Conservation (phyloP, 1,140 invertebrate genomes). For the Eumaeus atala region DNA sequence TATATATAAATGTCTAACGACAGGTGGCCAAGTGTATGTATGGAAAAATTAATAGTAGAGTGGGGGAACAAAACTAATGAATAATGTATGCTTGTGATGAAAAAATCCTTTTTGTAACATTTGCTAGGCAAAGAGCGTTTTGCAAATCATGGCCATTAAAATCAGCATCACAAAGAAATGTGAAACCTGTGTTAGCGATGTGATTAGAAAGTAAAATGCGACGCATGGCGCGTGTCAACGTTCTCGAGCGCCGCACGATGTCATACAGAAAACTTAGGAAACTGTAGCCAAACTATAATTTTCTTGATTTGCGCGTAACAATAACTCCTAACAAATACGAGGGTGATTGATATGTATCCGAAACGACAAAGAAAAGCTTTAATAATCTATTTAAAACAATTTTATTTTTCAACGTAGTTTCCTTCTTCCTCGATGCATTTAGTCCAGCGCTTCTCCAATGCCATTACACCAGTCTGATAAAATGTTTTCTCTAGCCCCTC, state of each 20-base stretch:
- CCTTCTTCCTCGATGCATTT: no score
- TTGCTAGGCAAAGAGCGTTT: background rate
- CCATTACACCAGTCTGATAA: no score
- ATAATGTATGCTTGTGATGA: background rate
- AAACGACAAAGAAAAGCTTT: no score
- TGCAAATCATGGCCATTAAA: background rate
- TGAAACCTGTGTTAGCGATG: background rate
- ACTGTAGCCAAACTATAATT: background rate
- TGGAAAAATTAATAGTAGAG: background rate
- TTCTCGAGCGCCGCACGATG: background rate
- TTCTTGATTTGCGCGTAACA: background rate
- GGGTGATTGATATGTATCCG: no score
- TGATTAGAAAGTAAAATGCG: background rate
- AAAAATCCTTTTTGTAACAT: background rate
- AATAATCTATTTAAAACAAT: no score
- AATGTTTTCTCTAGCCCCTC: no score
- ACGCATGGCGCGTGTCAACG: no score
- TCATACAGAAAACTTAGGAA: background rate
- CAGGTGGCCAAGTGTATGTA: no score
- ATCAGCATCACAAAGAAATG: slow-evolving; percentile 5
- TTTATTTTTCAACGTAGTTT: no score
- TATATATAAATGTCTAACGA: no score
- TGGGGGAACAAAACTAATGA: background rate
- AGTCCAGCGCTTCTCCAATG: no score
- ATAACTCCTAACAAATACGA: background rate